Evolutionary conservation across 2,797 vertebrate species (phyloP), one percentile per base, ranked within the genome.

Genomic region (Odontamblyopus lacepedii): DNA sequence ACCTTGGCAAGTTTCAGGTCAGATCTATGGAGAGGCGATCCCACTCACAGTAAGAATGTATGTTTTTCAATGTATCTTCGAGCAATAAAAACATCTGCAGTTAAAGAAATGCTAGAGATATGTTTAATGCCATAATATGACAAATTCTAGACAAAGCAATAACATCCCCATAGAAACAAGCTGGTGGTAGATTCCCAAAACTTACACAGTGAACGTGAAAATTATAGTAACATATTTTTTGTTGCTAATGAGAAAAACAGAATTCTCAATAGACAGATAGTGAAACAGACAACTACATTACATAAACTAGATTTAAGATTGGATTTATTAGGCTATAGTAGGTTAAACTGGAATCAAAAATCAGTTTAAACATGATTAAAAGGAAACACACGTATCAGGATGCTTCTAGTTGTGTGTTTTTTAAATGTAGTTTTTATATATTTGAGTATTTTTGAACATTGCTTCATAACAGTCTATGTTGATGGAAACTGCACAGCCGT

Each of bases 401-500:
- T 53, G 51, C 18, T 53, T 53, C 18, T 53, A n/a, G 51, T 53
- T 48, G 44, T 48, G 44, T 48, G 44, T 15, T 15, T 48, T 48
- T 48, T 48, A 15, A 3, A 48, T 48, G 15, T 48, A 15, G 44
- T 48, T 48, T 48, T 48, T 48, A 48, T 15, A 16, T 3, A 48
- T 48, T 44, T 48, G 13, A 48, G 12, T 7, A 38, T 38, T 63
- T 62, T 38, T n/a, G 15, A 30, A 61, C 59, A 32, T 7, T 18
- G 30, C 26, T 59, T 6, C 5, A 59, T 15, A 59, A 6, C 60
- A 35, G 30, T 38, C 15, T 30, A 18, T 32, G 61, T 63, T 38
- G 32, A 23, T 70, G 67, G 48, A 75, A 73, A 27, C 2, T 63
- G 57, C 63, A 48, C 57, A 48, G 63, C 27, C 67, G 41, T 35